phyloP scores from a whole-genome alignment of 2,888 invertebrate genomes.

The Eupithecia dodoneata region DNA sequence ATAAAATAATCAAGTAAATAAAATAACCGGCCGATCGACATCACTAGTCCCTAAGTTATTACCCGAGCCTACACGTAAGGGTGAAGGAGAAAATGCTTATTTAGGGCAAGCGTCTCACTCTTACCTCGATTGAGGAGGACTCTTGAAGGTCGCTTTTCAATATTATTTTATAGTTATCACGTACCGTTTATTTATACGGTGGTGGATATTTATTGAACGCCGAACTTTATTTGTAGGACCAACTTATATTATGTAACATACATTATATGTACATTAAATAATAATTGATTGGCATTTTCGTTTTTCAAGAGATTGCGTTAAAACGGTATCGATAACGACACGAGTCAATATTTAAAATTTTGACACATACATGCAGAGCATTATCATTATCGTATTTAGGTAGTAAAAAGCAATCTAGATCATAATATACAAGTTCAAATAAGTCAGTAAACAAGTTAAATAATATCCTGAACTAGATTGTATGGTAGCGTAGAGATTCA shows the following conservation, averaged over 20 bases:
- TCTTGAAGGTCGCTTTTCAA: slow-evolving; percentile 59
- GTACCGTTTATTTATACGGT: slow-evolving; percentile 39
- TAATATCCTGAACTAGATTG: slow-evolving; percentile 30
- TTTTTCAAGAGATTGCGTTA: background rate
- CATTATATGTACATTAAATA: background rate
- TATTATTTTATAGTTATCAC: slow-evolving; percentile 66
- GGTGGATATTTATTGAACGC: background rate
- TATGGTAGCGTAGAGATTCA: slow-evolving; percentile 31
- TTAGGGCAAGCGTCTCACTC: slow-evolving; percentile 47
- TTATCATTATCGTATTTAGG: background rate
- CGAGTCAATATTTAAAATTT: background rate
- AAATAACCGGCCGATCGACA: slow-evolving; percentile 29
- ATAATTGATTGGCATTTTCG: background rate
- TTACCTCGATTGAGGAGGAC: slow-evolving; percentile 32
- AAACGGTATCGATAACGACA: no score
- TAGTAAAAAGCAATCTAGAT: slow-evolving; percentile 4
- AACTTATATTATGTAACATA: background rate
- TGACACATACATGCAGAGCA: background rate
- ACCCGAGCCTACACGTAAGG: slow-evolving; percentile 43
- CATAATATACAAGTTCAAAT: slow-evolving; percentile 22
- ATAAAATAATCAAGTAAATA: background rate
- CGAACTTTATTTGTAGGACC: background rate
- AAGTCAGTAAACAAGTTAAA: slow-evolving; percentile 37
- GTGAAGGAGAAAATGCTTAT: slow-evolving; percentile 60
- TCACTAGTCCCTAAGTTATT: slow-evolving; percentile 40